Evolutionary conservation across 2,113 vertebrate species (phyloP).

Genomic region (Lophius piscatorius): DNA sequence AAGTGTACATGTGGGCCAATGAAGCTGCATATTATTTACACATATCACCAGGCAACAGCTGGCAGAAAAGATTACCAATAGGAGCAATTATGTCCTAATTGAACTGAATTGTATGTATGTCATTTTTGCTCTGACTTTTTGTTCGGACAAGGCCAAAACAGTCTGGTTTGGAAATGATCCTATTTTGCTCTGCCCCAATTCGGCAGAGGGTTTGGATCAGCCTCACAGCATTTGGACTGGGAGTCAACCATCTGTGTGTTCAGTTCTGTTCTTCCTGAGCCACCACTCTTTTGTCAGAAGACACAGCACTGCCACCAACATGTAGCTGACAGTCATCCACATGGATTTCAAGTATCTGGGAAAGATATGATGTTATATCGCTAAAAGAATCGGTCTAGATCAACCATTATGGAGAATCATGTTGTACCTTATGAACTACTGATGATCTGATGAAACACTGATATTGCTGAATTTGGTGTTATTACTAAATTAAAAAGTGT

Average conservation of each 20-base stretch:
- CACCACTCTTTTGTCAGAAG: constrained; percentile 37
- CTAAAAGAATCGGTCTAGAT: too few relatives aligned
- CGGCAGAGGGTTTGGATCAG: constrained; percentile 50
- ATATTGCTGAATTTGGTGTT: too few relatives aligned
- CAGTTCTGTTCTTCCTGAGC: constrained; percentile 38
- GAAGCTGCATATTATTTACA: not conserved
- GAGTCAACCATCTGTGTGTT: constrained; percentile 65
- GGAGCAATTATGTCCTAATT: constrained; percentile 6
- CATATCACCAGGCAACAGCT: not conserved
- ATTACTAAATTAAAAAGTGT: too few relatives aligned
- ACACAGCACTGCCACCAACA: too few relatives aligned
- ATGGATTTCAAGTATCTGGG: too few relatives aligned
- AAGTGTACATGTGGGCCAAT: not conserved
- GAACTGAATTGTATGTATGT: constrained; percentile 22
- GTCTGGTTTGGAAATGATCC: constrained; percentile 59
- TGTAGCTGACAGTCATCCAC: too few relatives aligned
- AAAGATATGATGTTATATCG: too few relatives aligned
- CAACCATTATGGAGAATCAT: too few relatives aligned
- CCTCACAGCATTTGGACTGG: constrained; percentile 62
- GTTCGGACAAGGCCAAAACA: constrained; percentile 31
- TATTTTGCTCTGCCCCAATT: constrained; percentile 51
- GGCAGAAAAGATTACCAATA: not conserved
- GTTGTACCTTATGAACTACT: too few relatives aligned
- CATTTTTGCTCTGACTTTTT: constrained; percentile 26
- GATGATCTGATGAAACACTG: too few relatives aligned